Conservation (phyloP, 2,797 vertebrate species). For the Rhynchonycteris naso region DNA sequence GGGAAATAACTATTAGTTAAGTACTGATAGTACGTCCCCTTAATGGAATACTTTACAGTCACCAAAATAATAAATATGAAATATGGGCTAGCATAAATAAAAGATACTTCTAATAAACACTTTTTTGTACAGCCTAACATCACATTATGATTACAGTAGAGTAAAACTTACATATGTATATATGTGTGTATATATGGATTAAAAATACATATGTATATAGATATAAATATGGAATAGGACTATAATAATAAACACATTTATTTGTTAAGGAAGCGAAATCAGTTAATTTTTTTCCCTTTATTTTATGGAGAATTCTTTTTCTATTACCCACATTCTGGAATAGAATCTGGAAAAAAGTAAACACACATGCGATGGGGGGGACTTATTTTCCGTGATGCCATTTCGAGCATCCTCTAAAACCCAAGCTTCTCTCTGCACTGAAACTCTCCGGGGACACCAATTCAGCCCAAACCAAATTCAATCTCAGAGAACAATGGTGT, state of each 20-base stretch:
- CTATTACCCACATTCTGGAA: neutral
- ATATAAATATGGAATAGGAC: neutral
- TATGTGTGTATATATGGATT: neutral
- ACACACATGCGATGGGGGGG: neutral
- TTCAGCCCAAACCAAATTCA: neutral
- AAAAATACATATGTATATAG: no score
- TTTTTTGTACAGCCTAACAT: neutral
- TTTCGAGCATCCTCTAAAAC: neutral
- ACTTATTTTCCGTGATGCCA: neutral
- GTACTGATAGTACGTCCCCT: neutral
- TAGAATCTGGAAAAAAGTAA: neutral
- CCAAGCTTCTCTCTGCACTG: neutral
- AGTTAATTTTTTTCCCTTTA: neutral
- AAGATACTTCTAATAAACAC: neutral
- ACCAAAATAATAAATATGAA: neutral
- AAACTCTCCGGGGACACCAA: neutral
- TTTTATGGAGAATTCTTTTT: neutral
- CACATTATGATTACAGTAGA: neutral
- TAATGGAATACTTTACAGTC: neutral
- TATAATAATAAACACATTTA: neutral
- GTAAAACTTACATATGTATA: neutral
- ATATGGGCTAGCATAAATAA: neutral
- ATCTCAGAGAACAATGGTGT: neutral
- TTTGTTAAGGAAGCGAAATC: neutral
- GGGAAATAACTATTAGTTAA: neutral